Evolutionary conservation across 1,140 invertebrate genomes (phyloP), one percentile per base, ranked within the genome.

Genomic region (Platyscapa corneri): DNA sequence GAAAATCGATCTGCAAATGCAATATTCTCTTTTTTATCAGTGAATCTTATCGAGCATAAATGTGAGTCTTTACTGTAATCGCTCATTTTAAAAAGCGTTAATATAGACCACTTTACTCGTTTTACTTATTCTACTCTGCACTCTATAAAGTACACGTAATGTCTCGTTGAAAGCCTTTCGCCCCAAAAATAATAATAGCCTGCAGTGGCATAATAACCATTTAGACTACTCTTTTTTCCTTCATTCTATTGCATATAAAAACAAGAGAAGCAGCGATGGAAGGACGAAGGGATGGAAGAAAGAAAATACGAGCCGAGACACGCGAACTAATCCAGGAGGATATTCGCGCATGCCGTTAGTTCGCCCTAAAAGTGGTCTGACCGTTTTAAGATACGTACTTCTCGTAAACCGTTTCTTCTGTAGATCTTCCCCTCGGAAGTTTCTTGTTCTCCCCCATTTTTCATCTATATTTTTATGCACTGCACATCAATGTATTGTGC

Each of bases 341-440:
- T 65, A 56, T 75, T 23, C 32, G 37, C 76, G 46, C 0, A 53
- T 64, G 2, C 53, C 23, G 42, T 78, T 39, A 37, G 14, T 32
- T 10, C 56, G 16, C 53, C 67, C 53, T n/a, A 18, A 67, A 46
- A 78, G 86, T 39, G 2, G 3, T 56, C 23, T 86, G 87, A 82
- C 87, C 89, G 88, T 89, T 89, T 88, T 88, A 86, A 70, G 3
- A n/a, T 72, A 65, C 79, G 16, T 75, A 87, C 87, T 89, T 88
- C 78, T 86, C 86, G 87, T 88, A 86, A 82, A 89, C 85, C 88
- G 83, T 87, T 88, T 83, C 78, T n/a, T 42, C 20, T 30, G 32
- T 27, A 60, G 18, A 39, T 72, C 32, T 67, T 72, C 42, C 42
- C 65, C 80, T 72, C 49, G 12, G 32, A n/a, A 56, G 10, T 75